Percentiles rank a stretch among this genome's conserved stretches.
These are phyloP conservation scores for Gnatocerus cornutus DNA, from an alignment of 2,888 invertebrate species.

Conservation along the genomic window DNA sequence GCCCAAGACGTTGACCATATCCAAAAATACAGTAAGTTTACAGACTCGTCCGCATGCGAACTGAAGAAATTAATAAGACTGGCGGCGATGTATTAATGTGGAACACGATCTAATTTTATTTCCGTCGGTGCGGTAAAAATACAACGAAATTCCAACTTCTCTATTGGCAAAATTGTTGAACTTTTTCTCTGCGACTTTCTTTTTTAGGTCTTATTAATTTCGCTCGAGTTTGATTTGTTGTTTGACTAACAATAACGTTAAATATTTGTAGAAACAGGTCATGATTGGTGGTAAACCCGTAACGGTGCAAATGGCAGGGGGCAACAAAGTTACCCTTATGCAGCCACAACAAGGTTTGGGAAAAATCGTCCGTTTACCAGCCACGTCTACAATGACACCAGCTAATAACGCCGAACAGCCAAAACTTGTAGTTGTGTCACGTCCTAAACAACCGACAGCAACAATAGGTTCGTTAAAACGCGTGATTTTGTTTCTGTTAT, in stretches of 20 bases:
- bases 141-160: too few relatives aligned
- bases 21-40: constrained; percentile 72
- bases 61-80: too few relatives aligned
- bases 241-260: too few relatives aligned
- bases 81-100: too few relatives aligned
- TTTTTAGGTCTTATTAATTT: too few relatives aligned
- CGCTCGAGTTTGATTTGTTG: too few relatives aligned
- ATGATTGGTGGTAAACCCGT: constrained; percentile 83
- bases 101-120: too few relatives aligned
- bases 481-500: too few relatives aligned
- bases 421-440: constrained; percentile 72
- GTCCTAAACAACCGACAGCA: constrained; percentile 75
- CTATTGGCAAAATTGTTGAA: too few relatives aligned
- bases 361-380: constrained; percentile 68
- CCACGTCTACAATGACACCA: constrained; percentile 62
- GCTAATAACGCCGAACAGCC: constrained; percentile 63
- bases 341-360: constrained; percentile 65
- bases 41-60: too few relatives aligned
- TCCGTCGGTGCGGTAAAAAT: too few relatives aligned
- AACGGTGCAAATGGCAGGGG: constrained; percentile 80
- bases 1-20: constrained; percentile 77
- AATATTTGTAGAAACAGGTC: constrained; percentile 73
- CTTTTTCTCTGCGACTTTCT: not conserved
- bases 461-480: constrained; percentile 68
- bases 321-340: constrained; percentile 78